These are phyloP conservation scores for Subacronicta megacephala DNA, from an alignment of 2,888 invertebrate species.

Conservation along the genomic window DNA sequence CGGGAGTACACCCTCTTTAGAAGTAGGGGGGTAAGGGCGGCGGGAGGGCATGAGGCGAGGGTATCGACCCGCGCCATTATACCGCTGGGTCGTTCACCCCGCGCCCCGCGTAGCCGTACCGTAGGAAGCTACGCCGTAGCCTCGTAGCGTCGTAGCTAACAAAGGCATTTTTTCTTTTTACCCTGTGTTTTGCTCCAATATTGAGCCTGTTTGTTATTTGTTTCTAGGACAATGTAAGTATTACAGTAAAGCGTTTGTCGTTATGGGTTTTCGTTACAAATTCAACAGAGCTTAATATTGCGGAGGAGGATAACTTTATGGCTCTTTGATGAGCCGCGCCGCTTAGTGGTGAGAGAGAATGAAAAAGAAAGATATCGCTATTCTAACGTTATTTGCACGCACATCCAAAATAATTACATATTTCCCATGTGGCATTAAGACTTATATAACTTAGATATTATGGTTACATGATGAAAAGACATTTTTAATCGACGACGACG, in stretches of 20 bases:
- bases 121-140: constrained; percentile 68
- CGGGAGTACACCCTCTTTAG: constrained; percentile 67
- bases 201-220: constrained; percentile 66
- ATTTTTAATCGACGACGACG: no score
- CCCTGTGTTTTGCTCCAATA: constrained; percentile 65
- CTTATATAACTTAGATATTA: no score
- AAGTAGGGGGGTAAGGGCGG: constrained; percentile 50
- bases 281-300: constrained; percentile 51
- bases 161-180: constrained; percentile 63
- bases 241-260: constrained; percentile 53
- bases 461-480: no score
- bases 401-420: not conserved
- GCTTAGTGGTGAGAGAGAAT: constrained; percentile 22
- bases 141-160: constrained; percentile 65
- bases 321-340: constrained; percentile 31
- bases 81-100: constrained; percentile 83
- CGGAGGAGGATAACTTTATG: constrained; percentile 43
- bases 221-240: constrained; percentile 64
- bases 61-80: constrained; percentile 83
- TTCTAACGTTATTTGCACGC: constrained; percentile 2
- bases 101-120: constrained; percentile 71
- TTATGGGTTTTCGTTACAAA: constrained; percentile 52
- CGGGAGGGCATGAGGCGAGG: constrained; percentile 59
- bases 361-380: constrained; percentile 3
- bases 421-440: not conserved